A percentile compares a stretch with the other conserved stretches of the same genome.
These are phyloP conservation scores for Rhodeus uyekii DNA, from an alignment of 2,797 vertebrate genomes.

Conservation along the genomic window DNA sequence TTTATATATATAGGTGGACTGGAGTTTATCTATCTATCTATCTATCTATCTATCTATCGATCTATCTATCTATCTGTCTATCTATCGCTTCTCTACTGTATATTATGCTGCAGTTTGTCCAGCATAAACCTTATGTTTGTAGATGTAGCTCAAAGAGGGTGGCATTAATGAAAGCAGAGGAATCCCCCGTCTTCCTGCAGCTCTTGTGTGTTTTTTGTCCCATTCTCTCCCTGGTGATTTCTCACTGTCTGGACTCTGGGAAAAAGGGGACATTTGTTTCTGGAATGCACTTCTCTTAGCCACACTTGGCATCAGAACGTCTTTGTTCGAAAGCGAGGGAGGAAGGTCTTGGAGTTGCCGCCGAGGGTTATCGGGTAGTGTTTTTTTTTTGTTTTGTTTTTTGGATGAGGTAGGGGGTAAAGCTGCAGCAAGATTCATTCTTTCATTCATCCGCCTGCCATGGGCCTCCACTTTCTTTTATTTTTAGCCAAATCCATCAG, in stretches of 20 bases:
- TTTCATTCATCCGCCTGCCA: constrained; percentile 82
- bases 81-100: not conserved
- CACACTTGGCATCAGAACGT: constrained; percentile 66
- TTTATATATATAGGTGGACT: no score
- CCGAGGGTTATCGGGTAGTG: not conserved
- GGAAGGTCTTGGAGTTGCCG: not conserved
- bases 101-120: constrained; percentile 12
- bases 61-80: no score
- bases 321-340: constrained; percentile 64
- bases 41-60: no score
- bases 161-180: constrained; percentile 49
- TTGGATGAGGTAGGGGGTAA: constrained; percentile 27
- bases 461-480: constrained; percentile 85
- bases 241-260: constrained; percentile 37
- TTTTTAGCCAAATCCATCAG: constrained; percentile 96
- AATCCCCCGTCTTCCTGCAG: constrained; percentile 68
- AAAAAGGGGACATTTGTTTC: constrained; percentile 63
- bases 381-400: constrained; percentile 20
- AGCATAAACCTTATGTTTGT: constrained; percentile 50
- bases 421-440: constrained; percentile 35
- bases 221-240: constrained; percentile 14
- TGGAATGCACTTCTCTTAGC: constrained; percentile 52
- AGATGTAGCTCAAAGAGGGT: constrained; percentile 45
- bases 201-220: constrained; percentile 57
- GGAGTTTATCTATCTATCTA: no score